Evolutionary conservation across 2,888 invertebrate species (phyloP), one percentile per base, ranked within the genome.

Genomic region (Lochmaea crataegi): DNA sequence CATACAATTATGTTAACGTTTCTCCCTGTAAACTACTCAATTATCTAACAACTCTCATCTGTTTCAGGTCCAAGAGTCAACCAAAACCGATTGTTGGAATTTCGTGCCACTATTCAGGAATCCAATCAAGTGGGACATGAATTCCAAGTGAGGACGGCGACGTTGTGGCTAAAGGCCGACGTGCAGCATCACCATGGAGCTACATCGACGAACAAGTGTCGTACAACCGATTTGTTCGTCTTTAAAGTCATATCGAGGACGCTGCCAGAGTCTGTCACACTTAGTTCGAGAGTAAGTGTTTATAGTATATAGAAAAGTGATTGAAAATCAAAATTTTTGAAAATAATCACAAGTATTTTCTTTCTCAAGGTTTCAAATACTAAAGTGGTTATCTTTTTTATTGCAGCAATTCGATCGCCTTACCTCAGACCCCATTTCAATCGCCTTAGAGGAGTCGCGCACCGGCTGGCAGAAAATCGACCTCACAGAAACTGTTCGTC

Each of bases 391-490:
- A 16, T 4, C 66, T 53, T 65, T 66, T 74, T 69, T 72, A 45
- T 83, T 82, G 12, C 83, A 91, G 91, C 90, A 90, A 77, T 90
- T 91, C 79, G 90, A 90, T 82, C 88, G 90, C 77, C 86, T 89
- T 68, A 89, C 91, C 68, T 88, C 90, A 18, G 85, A 84, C 85
- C 92, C 85, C 86, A 89, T 78, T 58, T 78, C 84, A 51, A 73
- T 83, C 9, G 75, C 80, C 32, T 79, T 87, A 71, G 82, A 92
- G 83, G 89, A 91, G 71, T 89, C 91, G 65, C 89, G 91, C 76
- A 89, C 93, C 77, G 96, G 94, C 65, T 96, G 96, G 96, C 94
- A 94, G 86, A 94, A 94, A 82, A 90, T 96, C 80, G 95, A 96
- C 87, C 90, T 96, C 80, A 95, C 95, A 76, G 88, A 89, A 74